Base-by-base conservation (phyloP, 1,140 invertebrate species). In the Drosophila pachea region DNA sequence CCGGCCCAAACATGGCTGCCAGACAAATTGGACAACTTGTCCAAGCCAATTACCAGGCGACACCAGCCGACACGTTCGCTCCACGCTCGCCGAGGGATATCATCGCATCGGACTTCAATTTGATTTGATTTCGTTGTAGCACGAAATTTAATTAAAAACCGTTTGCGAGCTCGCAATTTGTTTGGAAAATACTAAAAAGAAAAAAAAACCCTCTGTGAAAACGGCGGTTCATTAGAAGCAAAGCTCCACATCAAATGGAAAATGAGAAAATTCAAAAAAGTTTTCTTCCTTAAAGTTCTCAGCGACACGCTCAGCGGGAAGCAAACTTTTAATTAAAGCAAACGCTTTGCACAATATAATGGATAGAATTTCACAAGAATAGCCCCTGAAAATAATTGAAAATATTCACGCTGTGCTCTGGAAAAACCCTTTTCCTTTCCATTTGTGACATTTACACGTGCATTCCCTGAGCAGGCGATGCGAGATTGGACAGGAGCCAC, bases 371-470 rank as follows among this genome's bases (percentile, higher is more conserved):
- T 67, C 49, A 45, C 58, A 47, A 14, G 4, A 38, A 9, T 75
- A 60, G 53, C 73, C 36, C 55, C 40, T 16, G 52, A 58, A 70
- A 67, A 42, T 64, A 68, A 72, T 76, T 72, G 22, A 76, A 76
- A 62, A 22, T 61, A 50, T 76, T 47, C 58, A 53, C 32, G 56
- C 43, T 31, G 47, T 68, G 31, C 33, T 0, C 4, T 29, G 31
- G 12, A 35, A 42, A 67, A 56, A 33, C 62, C 62, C 61, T 76
- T 76, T 76, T 35, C 22, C 29, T 35, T 42, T 54, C 36, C 38
- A 53, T 42, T 35, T 33, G 12, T 35, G 9, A 16, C 7, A 14
- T 29, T 50, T 52, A 40, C 42, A 55, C 52, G 52, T 56, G 22
- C 54, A 45, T 33, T 40, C 11, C 32, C 45, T 54, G 55, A 52